Evolutionary conservation across 2,797 vertebrate genomes (phyloP), one percentile per base, ranked within the genome.

Genomic region (Anableps anableps): DNA sequence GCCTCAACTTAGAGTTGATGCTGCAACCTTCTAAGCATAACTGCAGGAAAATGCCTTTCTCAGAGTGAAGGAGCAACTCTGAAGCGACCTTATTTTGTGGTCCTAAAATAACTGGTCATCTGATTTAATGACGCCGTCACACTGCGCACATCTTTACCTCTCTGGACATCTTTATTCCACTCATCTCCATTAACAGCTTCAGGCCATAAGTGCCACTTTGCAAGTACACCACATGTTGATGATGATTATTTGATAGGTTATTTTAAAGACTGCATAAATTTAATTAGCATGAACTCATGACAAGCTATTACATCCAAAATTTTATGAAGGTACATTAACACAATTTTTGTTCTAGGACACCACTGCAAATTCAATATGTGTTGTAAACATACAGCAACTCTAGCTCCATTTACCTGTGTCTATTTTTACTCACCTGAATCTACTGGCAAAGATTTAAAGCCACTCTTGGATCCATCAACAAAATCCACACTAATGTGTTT

Each of bases 41-140:
- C 29, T 43, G 14, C 77, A 19, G 4, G 45, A 55, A 26, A 53
- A 13, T 16, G 50, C 64, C 31, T 50, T 41, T 31, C 50, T 75
- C 48, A 74, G 38, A 43, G 34, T 50, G 71, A 74, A 88, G 86
- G 80, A 81, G 72, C 70, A 72, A 60, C 81, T 86, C 66, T 85
- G 72, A 74, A 84, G 85, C 75, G 94, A 95, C 95, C 95, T 95
- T 94, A 80, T 93, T 95, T 91, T 86, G 41, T 68, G 79, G 81
- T 88, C 95, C 84, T 89, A 94, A 95, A 95, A 95, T 95, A 95
- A 94, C 91, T 34, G 79, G 84, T 89, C 92, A 91, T 92, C 90
- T 94, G 93, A 93, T 85, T n/a, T 75, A 89, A 83, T 93, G 93
- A 94, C 80, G 91, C 80, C 19, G 84, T 85, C 88, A 86, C 87